Conservation (phyloP, 2,797 vertebrate species). For the Megaceryle alcyon region DNA sequence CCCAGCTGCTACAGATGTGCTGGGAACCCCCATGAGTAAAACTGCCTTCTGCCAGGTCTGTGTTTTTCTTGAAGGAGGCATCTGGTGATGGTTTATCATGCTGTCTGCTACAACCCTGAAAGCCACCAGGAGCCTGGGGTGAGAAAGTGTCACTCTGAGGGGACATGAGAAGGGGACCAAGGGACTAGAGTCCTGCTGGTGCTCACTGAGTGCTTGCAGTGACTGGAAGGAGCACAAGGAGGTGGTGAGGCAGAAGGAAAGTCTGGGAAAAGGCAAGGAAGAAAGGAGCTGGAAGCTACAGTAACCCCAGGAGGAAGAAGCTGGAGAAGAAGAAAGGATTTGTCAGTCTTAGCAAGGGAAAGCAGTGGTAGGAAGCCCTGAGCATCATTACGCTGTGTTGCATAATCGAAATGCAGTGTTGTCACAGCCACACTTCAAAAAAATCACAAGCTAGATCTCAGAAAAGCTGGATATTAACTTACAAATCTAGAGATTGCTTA, state of each 20-base stretch:
- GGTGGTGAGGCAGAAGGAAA: not conserved
- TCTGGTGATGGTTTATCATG: fast-evolving
- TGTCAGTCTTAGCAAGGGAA: not conserved
- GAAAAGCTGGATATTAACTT: not conserved
- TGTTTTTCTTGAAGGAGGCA: not conserved
- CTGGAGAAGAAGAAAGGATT: not conserved
- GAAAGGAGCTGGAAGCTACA: not conserved
- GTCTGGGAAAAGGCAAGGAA: not conserved
- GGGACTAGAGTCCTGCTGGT: not conserved
- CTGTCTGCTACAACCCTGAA: not conserved
- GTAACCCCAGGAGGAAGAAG: not conserved
- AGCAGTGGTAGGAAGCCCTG: not conserved
- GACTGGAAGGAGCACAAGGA: not conserved
- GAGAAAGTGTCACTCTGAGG: not conserved
- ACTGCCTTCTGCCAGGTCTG: not conserved
- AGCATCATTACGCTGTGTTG: not conserved
- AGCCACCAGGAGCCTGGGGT: not conserved
- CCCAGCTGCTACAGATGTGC: not conserved
- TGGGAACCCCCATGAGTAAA: not conserved
- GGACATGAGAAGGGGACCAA: not conserved
- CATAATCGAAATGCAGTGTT: fast-evolving
- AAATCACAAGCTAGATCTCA: not conserved
- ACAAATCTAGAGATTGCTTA: not conserved
- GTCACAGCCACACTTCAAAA: not conserved
- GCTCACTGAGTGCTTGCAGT: not conserved